A percentile compares a stretch with the other conserved stretches of the same genome.
These are phyloP conservation scores for Acipenser ruthenus DNA, from an alignment of 2,797 vertebrate genomes.

Conservation along the genomic window DNA sequence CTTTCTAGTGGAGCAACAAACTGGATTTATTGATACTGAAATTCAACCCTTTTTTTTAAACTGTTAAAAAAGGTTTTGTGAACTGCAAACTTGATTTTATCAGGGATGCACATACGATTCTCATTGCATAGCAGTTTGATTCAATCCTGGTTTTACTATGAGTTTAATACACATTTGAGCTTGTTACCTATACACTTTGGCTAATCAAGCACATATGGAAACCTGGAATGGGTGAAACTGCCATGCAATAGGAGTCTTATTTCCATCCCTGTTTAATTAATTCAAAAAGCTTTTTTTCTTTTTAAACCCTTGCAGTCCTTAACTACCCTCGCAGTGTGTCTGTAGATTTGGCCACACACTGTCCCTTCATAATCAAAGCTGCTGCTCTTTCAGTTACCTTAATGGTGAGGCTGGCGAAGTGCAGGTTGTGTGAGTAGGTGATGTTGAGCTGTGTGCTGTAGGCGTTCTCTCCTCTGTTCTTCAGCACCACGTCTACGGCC, in stretches of 20 bases:
- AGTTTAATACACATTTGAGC: too few relatives aligned
- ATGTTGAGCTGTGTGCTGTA: conserved; percentile 80
- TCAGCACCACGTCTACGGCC: conserved; percentile 73
- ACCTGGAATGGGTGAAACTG: background rate
- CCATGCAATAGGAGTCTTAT: background rate
- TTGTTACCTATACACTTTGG: too few relatives aligned
- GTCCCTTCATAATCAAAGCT: too few relatives aligned
- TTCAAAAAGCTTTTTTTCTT: background rate
- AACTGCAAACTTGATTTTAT: too few relatives aligned
- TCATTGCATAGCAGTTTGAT: too few relatives aligned
- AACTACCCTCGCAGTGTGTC: background rate
- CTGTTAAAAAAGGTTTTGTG: too few relatives aligned
- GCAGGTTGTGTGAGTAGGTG: conserved; percentile 80
- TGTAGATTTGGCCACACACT: too few relatives aligned
- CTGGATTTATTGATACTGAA: background rate
- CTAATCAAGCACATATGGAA: background rate
- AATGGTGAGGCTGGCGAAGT: conserved; percentile 79
- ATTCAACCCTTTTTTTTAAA: background rate
- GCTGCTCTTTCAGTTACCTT: conserved; percentile 53
- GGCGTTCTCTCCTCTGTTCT: conserved; percentile 90
- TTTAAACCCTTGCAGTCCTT: background rate
- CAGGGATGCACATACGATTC: too few relatives aligned
- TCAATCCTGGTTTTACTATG: too few relatives aligned
- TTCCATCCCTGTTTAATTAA: background rate
- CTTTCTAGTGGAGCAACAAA: background rate